Base-by-base conservation (phyloP, 2,797 vertebrate genomes). In the Poeciliopsis infans region DNA sequence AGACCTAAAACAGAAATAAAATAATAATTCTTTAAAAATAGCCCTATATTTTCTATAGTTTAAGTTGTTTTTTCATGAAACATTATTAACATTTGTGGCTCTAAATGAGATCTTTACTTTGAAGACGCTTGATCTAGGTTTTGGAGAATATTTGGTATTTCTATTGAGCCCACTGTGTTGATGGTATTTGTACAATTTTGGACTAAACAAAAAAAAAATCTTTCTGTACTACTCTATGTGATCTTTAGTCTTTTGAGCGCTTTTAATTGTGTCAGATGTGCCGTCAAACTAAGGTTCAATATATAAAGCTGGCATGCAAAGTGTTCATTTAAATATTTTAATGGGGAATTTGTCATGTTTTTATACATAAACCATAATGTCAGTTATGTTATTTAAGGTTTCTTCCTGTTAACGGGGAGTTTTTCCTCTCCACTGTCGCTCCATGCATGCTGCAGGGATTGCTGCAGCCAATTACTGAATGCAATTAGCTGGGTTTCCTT, bases 111-210 rank as follows among this genome's bases (percentile, higher is more conserved):
- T 25, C 20, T 53, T 53, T 53, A 53, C 20, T 51, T 23, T 51
- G 23, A 20, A 53, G 49, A 53, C 7, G 7, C 7, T 2, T 53
- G 49, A 15, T 59, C n/a, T 15, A 28, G n/a, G 5, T 12, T 0
- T 73, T 3, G 12, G 1, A 28, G 28, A 69, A 69, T 45, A 69
- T n/a, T 25, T 12, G 36, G 18, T 20, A 25, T 5, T 41, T 68
- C 18, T 64, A 33, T 31, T 10, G 36, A 39, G 23, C 36, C 23
- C 57, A 39, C 43, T 53, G 2, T 73, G 23, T 51, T 78, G 28
- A 74, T 36, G 61, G 64, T 5, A 49, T 68, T 74, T 61, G 2
- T 23, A 81, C 16, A 31, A 5, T 23, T 77, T 33, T 81, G 15
- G 4, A 31, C 7, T 16, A 20, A 33, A 43, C 70, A 20, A 76